A percentile compares a stretch with the other conserved stretches of the same genome.
Conservation (phyloP, 2,797 vertebrate species). For the Uromys caudimaculatus region DNA sequence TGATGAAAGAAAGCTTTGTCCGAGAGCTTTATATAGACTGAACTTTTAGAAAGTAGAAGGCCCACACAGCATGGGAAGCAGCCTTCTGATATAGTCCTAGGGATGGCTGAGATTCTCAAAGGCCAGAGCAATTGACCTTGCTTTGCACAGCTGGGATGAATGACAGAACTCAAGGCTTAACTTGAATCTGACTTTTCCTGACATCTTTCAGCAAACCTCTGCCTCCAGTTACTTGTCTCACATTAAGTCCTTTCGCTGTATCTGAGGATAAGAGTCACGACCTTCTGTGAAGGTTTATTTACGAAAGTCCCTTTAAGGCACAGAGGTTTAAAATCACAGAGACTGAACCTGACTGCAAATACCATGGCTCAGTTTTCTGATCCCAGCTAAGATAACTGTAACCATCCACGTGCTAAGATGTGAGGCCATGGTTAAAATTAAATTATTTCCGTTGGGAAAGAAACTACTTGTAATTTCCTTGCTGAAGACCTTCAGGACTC, state of each 20-base stretch:
- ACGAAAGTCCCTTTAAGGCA: conserved; percentile 32
- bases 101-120: background rate
- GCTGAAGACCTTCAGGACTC: background rate
- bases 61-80: background rate
- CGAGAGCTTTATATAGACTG: background rate
- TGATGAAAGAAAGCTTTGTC: background rate
- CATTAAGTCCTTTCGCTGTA: conserved; percentile 8
- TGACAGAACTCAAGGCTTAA: background rate
- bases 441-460: background rate
- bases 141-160: background rate
- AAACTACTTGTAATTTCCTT: background rate
- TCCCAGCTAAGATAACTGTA: background rate
- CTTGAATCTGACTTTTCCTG: conserved; percentile 55
- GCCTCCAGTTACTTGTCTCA: background rate
- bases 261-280: background rate
- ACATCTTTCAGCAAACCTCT: conserved; percentile 27
- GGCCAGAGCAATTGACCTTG: conserved; percentile 35
- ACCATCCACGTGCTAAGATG: background rate
- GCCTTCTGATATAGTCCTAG: background rate
- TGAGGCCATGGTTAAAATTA: background rate
- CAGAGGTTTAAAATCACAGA: conserved; percentile 37
- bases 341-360: background rate
- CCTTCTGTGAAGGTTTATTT: conserved; percentile 40
- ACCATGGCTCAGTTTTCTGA: background rate
- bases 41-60: conserved; percentile 4